Evolutionary conservation across 2,113 vertebrate species (phyloP), one percentile per base, ranked within the genome.

Genomic region (Oryzias melastigma): DNA sequence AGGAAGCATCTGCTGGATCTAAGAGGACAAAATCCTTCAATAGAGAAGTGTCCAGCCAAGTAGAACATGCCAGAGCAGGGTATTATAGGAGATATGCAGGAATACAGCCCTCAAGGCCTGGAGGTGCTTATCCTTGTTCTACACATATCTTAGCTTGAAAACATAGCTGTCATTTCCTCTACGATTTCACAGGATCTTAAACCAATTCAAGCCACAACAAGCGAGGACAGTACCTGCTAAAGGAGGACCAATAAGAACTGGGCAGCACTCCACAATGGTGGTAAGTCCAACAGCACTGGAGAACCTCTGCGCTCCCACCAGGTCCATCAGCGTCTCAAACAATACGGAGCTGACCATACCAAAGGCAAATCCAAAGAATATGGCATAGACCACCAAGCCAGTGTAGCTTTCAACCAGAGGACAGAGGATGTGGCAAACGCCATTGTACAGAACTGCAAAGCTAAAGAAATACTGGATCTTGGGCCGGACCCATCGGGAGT

Each of bases 381-480:
- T 12, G 4, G 96, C 79, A 8, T 99, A 99, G 7, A 95, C 79
- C 52, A 98, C 95, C 70, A 99, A 84, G 42, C 95, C 94, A 0
- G 87, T 85, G 80, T 98, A 99, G 73, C 61, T 52, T 4, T 93
- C 81, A 12, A 89, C 95, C 57, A 98, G 27, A 0, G 97, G 95
- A 55, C 96, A 98, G 24, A 98, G 75, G 22, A 98, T 77, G 69
- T 99, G 96, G 71, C 95, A 97, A 19, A 98, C 19, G 0, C 97
- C 97, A 29, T 94, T 98, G 82, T 95, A 99, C 13, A 98, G 86
- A 22, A 98, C 86, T 0, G 96, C 94, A 62, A 96, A 93, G 82
- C 95, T 93, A 72, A 98, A 99, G 87, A 98, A 97, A 57, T 98
- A 99, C 76, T 99, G 96, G 77, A 99, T 98, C 74, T 77, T 92